Evolutionary conservation across 2,113 vertebrate species (phyloP), one percentile per base, ranked within the genome.

Genomic region (Erythrolamprus reginae): DNA sequence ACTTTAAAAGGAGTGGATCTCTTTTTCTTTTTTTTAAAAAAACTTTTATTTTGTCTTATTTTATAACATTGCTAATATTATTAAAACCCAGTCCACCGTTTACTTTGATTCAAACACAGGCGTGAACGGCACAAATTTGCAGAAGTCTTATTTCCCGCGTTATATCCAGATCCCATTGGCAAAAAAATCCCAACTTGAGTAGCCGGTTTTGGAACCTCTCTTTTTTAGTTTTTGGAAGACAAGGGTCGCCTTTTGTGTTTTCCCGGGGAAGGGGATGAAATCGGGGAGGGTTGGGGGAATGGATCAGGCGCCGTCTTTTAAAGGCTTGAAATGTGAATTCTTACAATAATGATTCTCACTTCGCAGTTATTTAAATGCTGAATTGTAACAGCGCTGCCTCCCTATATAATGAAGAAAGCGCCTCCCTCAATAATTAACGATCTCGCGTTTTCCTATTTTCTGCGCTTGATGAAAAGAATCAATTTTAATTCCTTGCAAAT

Each of bases 381-480:
- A 96, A 96, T 96, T 96, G 96, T 96, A 97, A 96, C 95, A 96
- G 95, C 96, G 97, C 96, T 97, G 93, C 93, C 95, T 96, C 96
- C n/a, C n/a, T n/a, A n/a, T n/a, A n/a, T 97, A 97, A 97, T 97
- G 97, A 97, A 97, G 96, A 96, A 96, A 56, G 96, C 92, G 96
- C 96, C 97, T 97, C 97, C 96, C 95, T 96, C 96, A 96, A 97
- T 97, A 97, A 98, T 97, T 97, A 98, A 97, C 97, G 96, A 97
- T 94, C 96, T 96, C 96, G 96, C 97, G 83, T 97, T 97, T 98
- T 97, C 96, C 96, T 96, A 97, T 96, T 98, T 97, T 98, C 98
- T 97, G 97, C 96, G 96, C 96, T 95, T 97, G 97, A 97, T 97
- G 97, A 97, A 97, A 97, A 98, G 96, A 97, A 98, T 98, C 97